A percentile compares a stretch with the other conserved stretches of the same genome.
Conservation (phyloP, 1,140 invertebrate genomes). For the Copidosoma floridanum region DNA sequence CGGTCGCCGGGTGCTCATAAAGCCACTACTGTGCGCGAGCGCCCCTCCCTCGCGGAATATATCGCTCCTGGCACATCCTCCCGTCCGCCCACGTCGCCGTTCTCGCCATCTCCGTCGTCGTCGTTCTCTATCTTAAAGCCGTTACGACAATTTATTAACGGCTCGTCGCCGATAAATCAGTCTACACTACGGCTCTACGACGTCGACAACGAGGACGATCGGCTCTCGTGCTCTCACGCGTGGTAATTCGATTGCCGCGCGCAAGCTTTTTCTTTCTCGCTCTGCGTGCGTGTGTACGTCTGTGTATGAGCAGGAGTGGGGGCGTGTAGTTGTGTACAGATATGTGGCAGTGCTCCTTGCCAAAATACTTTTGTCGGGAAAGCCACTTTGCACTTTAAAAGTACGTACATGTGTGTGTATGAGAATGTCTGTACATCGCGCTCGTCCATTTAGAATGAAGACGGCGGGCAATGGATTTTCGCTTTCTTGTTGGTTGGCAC, state of each 20-base stretch:
- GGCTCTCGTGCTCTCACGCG: neutral
- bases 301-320: neutral
- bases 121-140: slow-evolving; percentile 51
- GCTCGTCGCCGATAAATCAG: slow-evolving; percentile 49
- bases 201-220: too few species aligned
- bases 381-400: slow-evolving; percentile 1
- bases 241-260: slow-evolving; percentile 5
- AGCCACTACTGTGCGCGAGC: slow-evolving; percentile 47
- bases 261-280: neutral
- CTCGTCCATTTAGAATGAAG: too few species aligned
- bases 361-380: slow-evolving; percentile 25
- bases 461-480: too few species aligned
- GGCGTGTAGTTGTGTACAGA: neutral
- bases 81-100: neutral
- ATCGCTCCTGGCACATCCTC: neutral
- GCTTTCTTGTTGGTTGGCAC: too few species aligned
- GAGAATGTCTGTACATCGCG: too few species aligned
- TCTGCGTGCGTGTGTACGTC: neutral
- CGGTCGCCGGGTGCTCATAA: too few species aligned
- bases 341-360: neutral
- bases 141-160: slow-evolving; percentile 55
- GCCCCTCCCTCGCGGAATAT: slow-evolving; percentile 40
- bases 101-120: slow-evolving; percentile 31
- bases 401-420: neutral
- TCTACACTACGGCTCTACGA: neutral